Conservation (phyloP, 1,140 invertebrate species). For the Paracyclopina nana region DNA sequence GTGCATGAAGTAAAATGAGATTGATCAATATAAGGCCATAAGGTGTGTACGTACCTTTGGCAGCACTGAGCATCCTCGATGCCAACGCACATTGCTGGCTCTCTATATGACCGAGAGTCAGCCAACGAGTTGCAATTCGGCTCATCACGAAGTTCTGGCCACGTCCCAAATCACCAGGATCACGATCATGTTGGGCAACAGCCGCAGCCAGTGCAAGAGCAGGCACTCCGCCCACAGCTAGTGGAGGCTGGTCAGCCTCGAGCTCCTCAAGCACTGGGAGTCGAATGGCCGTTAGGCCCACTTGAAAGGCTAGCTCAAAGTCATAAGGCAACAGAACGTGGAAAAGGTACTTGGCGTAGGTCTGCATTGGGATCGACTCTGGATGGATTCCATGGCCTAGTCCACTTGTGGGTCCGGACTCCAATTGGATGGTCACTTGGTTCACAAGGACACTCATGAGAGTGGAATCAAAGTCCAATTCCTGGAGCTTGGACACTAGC, state of each 20-base stretch:
- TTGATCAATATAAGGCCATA: neutral
- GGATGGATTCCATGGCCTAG: conserved; percentile 51
- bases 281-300: conserved; percentile 37
- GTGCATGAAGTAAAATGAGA: conserved; percentile 16
- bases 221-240: neutral
- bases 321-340: conserved; percentile 44
- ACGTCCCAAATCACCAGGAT: too few species aligned
- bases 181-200: neutral
- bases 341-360: conserved; percentile 57
- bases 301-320: conserved; percentile 49
- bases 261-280: conserved; percentile 54
- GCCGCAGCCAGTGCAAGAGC: too few species aligned
- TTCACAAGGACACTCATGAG: conserved; percentile 37
- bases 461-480: conserved; percentile 49
- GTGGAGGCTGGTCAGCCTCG: conserved; percentile 28
- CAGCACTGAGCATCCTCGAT: conserved; percentile 50
- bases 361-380: conserved; percentile 55
- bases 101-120: conserved; percentile 51
- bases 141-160: conserved; percentile 32
- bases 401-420: conserved; percentile 50
- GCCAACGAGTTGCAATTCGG: conserved; percentile 44
- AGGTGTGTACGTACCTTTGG: conserved; percentile 41
- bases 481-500: conserved; percentile 47
- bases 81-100: conserved; percentile 57
- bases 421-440: conserved; percentile 39